Conservation (phyloP, 2,888 invertebrate genomes). For the Anaspis maculata region DNA sequence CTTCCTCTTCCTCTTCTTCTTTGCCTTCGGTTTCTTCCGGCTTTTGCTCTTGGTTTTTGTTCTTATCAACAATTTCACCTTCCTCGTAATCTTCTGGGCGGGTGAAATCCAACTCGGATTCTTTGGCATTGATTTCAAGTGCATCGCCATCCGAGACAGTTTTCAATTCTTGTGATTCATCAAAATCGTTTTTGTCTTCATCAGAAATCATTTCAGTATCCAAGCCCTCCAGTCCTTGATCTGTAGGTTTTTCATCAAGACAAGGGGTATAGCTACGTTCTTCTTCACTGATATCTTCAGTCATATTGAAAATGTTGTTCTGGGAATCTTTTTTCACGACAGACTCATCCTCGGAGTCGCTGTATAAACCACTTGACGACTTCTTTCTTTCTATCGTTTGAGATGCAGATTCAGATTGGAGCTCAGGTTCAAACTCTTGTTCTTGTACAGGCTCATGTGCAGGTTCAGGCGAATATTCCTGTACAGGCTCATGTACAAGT, state of each 20-base stretch:
- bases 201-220: constrained; percentile 70
- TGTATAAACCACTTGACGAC: constrained; percentile 26
- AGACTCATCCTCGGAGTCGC: constrained; percentile 39
- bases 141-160: constrained; percentile 40
- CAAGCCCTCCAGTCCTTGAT: constrained; percentile 44
- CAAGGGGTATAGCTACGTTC: constrained; percentile 67
- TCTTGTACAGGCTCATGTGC: constrained; percentile 4
- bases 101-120: constrained; percentile 41
- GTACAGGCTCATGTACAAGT: constrained; percentile 15
- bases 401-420: too few species aligned
- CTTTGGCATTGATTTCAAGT: constrained; percentile 41
- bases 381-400: constrained; percentile 1
- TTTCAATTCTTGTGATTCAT: constrained; percentile 45
- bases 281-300: constrained; percentile 57
- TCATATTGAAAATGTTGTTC: constrained; percentile 45
- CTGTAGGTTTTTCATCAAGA: constrained; percentile 51
- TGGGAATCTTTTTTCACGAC: constrained; percentile 31
- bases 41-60: constrained; percentile 16
- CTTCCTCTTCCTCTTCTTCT: constrained; percentile 29
- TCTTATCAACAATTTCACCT: constrained; percentile 49
- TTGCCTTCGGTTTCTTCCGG: constrained; percentile 25
- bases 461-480: constrained; percentile 19
- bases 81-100: constrained; percentile 47
- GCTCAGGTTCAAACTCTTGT: too few species aligned
- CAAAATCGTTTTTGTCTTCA: constrained; percentile 60